These are phyloP conservation scores for Enteromius fasciolatus DNA, from an alignment of 2,797 vertebrate genomes.

Conservation along the genomic window DNA sequence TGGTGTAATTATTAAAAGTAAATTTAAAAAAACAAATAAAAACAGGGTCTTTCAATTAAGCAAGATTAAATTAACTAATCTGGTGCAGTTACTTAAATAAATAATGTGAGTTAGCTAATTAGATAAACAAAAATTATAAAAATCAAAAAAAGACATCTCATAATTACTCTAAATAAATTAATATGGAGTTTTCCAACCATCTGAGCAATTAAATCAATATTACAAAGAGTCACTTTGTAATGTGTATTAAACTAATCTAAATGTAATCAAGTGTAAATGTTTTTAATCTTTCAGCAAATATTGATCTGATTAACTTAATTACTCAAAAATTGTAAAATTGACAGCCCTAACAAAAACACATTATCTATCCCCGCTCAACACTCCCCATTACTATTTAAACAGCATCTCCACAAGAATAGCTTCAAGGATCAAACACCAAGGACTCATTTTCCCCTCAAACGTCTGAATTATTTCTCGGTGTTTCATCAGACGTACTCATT, in stretches of 20 bases:
- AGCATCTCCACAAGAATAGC: slow-evolving; percentile 44
- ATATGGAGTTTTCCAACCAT: not conserved
- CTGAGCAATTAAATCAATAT: not conserved
- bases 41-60: not conserved
- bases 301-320: not conserved
- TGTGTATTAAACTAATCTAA: not conserved
- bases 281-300: not conserved
- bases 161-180: not conserved
- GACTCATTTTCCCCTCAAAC: slow-evolving; percentile 49
- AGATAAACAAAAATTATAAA: not conserved
- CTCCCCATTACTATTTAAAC: slow-evolving; percentile 30
- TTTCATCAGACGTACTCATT: slow-evolving; percentile 64
- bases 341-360: slow-evolving; percentile 16
- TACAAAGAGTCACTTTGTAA: not conserved
- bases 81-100: not conserved
- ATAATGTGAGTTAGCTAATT: not conserved
- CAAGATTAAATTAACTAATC: not conserved
- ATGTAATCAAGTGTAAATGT: not conserved
- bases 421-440: slow-evolving; percentile 44
- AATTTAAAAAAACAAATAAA: not conserved
- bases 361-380: not conserved
- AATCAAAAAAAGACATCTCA: not conserved
- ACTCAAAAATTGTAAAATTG: not conserved
- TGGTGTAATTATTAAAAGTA: not conserved
- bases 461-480: slow-evolving; percentile 59